Evolutionary conservation across 2,888 invertebrate genomes (phyloP), one percentile per base, ranked within the genome.

Genomic region (Eilema depressum): DNA sequence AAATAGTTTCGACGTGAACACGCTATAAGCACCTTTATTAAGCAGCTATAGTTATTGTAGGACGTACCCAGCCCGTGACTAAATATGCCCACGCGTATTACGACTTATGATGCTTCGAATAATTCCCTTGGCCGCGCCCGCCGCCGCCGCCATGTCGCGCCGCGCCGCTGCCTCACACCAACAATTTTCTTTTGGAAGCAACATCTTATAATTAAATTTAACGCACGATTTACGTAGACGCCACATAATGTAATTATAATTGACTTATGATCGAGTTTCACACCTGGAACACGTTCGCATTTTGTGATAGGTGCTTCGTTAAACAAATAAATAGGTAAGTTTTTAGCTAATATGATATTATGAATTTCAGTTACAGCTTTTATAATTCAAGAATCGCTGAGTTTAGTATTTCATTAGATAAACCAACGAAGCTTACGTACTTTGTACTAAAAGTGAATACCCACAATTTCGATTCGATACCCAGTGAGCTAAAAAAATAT

Each of bases 51-150:
- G 90, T 88, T 86, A 85, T 85, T 83, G 84, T 84, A 86, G 85
- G 88, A 87, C 83, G 87, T 86, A 85, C 85, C 86, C 81, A 81
- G 80, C 81, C 92, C 93, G 89, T 93, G 91, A 92, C 93, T 93
- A 92, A 94, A 93, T 90, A 89, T 87, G 89, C 93, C 93, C 93
- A 93, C 94, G 93, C 92, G 88, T 91, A 91, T 89, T 88, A 88
- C 86, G 85, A 86, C 88, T 89, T 90, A 89, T 88, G 87, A 89
- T 88, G 86, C 86, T 86, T 88, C 86, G 86, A 91, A 89, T 91
- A 88, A 89, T 89, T 86, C 83, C 79, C 87, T 86, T 79, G 83
- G 81, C 81, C 76, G 77, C 85, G 75, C 77, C 59, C 79, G 77
- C 37, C 79, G 77, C 41, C 76, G 67, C 71, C 60, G 37, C 63